Evolutionary conservation across 2,113 vertebrate species (phyloP).

Genomic region (Chloropsis hardwickii): DNA sequence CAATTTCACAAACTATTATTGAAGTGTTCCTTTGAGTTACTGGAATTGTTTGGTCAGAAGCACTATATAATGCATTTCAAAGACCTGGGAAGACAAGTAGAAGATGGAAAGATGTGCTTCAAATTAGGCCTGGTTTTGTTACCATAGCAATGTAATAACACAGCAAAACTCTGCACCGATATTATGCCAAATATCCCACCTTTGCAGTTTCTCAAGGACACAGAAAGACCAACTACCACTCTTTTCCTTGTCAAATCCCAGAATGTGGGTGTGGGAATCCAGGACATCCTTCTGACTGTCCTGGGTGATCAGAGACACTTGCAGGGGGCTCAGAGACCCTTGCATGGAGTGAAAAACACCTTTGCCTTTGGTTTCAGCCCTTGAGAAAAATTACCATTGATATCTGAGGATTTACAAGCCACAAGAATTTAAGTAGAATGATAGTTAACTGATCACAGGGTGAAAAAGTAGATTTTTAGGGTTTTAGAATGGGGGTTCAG

Average conservation of each 20-base stretch:
- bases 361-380: too few relatives aligned
- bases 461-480: too few relatives aligned
- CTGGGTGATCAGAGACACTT: too few relatives aligned
- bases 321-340: too few relatives aligned
- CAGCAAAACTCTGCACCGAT: neutral
- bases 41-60: neutral
- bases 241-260: neutral
- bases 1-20: neutral
- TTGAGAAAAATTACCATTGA: too few relatives aligned
- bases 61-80: neutral
- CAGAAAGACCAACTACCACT: neutral
- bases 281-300: too few relatives aligned
- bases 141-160: neutral
- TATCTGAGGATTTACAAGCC: too few relatives aligned
- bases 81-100: neutral
- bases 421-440: too few relatives aligned
- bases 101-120: neutral
- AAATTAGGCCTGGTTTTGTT: neutral
- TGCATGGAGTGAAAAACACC: too few relatives aligned
- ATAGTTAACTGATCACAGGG: too few relatives aligned
- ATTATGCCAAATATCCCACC: neutral
- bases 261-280: too few relatives aligned
- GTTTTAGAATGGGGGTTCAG: too few relatives aligned
- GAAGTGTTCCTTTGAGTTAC: neutral
- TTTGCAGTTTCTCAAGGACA: neutral